Percentiles rank a stretch among this genome's conserved stretches.
These are phyloP conservation scores for Lagodon rhomboides DNA, from an alignment of 2,797 vertebrate species.

Conservation along the genomic window DNA sequence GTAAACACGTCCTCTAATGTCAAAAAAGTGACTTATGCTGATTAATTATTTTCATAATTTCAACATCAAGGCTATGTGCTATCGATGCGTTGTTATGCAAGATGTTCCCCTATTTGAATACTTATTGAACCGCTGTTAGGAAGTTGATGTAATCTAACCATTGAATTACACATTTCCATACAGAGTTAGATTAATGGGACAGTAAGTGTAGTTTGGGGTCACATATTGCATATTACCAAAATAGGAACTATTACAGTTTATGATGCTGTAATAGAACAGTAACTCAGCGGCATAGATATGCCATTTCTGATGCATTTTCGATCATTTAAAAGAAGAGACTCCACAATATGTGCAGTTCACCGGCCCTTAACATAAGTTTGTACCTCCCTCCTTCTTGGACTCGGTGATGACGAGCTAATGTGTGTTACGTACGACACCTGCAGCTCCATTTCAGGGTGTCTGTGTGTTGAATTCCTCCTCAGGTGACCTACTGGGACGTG, in stretches of 20 bases:
- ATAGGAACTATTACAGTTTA: neutral
- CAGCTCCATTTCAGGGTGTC: neutral
- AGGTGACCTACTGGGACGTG: slow-evolving; percentile 93
- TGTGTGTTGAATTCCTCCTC: slow-evolving; percentile 12
- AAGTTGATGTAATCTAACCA: slow-evolving; percentile 29
- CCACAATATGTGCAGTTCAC: neutral
- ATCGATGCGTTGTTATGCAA: too few relatives aligned
- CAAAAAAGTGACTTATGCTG: too few relatives aligned
- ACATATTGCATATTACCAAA: slow-evolving; percentile 5
- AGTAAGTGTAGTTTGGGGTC: slow-evolving; percentile 5
- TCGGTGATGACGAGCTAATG: neutral
- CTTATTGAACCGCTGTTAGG: neutral
- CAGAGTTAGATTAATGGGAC: slow-evolving; percentile 16
- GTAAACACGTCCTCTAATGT: too few relatives aligned
- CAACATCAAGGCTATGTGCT: too few relatives aligned
- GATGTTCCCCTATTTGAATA: neutral
- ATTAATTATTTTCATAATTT: too few relatives aligned
- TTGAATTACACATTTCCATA: slow-evolving; percentile 28
- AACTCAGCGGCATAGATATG: neutral
- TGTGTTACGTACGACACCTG: neutral
- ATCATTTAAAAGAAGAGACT: neutral
- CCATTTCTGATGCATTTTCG: slow-evolving; percentile 1
- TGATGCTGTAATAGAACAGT: neutral
- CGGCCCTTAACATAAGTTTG: neutral
- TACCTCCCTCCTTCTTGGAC: neutral